Percentiles rank a stretch among this genome's conserved stretches.
Evolutionary conservation across 1,140 invertebrate species (phyloP).

Genomic region (Lethrus apterus): DNA sequence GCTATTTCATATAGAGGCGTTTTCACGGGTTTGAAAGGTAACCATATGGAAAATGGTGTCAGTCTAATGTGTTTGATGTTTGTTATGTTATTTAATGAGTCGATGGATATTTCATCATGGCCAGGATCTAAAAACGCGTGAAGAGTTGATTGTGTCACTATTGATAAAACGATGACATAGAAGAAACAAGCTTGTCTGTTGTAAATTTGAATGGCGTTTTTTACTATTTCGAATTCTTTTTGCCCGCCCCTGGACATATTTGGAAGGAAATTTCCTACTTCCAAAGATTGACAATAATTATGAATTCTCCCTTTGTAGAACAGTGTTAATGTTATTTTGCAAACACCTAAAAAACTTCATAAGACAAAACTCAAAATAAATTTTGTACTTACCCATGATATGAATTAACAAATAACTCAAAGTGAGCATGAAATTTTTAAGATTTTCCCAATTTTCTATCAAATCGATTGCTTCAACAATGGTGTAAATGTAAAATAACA

Average conservation of each 20-base stretch:
- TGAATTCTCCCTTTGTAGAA: constrained; percentile 4
- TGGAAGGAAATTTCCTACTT: constrained; percentile 15
- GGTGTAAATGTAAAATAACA: not conserved
- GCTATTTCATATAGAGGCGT: constrained; percentile 16
- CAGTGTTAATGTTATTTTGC: constrained; percentile 5
- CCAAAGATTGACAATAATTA: constrained; percentile 1
- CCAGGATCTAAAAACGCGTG: constrained; percentile 2
- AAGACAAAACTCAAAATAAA: no score
- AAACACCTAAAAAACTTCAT: constrained; percentile 11
- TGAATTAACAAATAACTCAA: constrained; percentile 14
- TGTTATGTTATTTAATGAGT: constrained; percentile 6
- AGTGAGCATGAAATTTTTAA: constrained; percentile 13
- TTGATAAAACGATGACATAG: not conserved
- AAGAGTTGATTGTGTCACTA: not conserved
- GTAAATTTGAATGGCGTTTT: constrained; percentile 7
- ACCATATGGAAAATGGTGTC: constrained; percentile 14
- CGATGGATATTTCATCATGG: not conserved
- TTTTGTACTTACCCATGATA: constrained; percentile 6
- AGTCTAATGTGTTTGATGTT: constrained; percentile 4
- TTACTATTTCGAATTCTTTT: constrained; percentile 14
- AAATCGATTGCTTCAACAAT: not conserved
- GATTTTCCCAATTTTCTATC: constrained; percentile 2
- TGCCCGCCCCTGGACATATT: constrained; percentile 11
- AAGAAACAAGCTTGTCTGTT: constrained; percentile 14
- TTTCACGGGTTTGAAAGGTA: constrained; percentile 13